These are phyloP conservation scores for Cirrhinus molitorella DNA, from an alignment of 2,797 vertebrate genomes.

Conservation along the genomic window DNA sequence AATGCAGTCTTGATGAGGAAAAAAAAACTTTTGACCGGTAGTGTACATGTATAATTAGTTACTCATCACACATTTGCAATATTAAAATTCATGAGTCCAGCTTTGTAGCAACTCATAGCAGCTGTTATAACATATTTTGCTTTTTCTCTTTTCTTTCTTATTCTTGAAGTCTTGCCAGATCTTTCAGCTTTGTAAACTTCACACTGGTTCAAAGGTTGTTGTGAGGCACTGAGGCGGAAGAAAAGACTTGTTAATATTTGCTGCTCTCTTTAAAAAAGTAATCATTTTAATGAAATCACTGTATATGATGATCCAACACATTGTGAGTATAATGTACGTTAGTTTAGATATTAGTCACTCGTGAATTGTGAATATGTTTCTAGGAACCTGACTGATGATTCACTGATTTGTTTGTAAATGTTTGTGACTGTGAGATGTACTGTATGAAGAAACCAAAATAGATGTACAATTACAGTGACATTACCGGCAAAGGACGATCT, in stretches of 20 bases:
- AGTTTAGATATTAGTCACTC: slow-evolving; percentile 31
- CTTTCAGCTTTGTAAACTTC: neutral
- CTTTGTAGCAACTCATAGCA: slow-evolving; percentile 19
- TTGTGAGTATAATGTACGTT: neutral
- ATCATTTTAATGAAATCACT: neutral
- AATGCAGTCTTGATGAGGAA: too few species aligned
- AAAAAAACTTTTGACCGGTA: too few species aligned
- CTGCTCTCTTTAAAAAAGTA: slow-evolving; percentile 7
- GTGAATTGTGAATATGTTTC: neutral
- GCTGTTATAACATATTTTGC: slow-evolving; percentile 36
- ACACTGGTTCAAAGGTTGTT: slow-evolving; percentile 43
- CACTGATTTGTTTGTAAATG: slow-evolving; percentile 26
- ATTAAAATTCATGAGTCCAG: neutral
- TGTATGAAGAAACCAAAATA: neutral
- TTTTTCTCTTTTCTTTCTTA: neutral
- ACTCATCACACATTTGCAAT: slow-evolving; percentile 15
- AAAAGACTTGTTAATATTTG: slow-evolving; percentile 31
- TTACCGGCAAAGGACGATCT: neutral
- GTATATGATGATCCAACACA: neutral
- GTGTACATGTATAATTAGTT: neutral
- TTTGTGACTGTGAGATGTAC: neutral
- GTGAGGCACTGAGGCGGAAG: neutral
- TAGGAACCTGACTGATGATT: slow-evolving; percentile 25
- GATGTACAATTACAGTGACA: slow-evolving; percentile 16
- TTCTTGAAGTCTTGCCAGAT: slow-evolving; percentile 20